These are phyloP conservation scores for Haliaeetus leucogaster DNA, from an alignment of 2,113 vertebrate species.

Conservation along the genomic window DNA sequence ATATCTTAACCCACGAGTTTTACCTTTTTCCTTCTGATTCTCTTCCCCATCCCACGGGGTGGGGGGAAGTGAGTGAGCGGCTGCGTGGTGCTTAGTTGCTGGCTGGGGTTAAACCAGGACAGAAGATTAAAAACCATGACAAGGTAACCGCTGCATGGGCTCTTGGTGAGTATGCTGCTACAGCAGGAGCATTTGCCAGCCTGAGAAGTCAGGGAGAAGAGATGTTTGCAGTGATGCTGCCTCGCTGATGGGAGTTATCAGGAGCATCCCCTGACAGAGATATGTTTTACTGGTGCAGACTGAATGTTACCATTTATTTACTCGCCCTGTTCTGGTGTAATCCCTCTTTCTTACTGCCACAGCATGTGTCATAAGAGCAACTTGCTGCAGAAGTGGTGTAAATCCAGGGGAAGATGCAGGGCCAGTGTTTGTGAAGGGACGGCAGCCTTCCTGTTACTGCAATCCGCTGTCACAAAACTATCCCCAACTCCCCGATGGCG, in stretches of 20 bases:
- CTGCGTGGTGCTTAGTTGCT: too few relatives aligned
- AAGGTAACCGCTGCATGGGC: background rate
- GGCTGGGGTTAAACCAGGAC: too few relatives aligned
- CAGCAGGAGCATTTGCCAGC: background rate
- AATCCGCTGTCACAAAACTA: accelerated
- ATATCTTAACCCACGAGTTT: too few relatives aligned
- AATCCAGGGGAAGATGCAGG: background rate
- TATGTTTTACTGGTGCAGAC: background rate
- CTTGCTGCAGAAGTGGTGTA: background rate
- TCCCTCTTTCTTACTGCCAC: background rate
- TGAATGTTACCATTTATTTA: background rate
- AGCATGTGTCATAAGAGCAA: background rate
- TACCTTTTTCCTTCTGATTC: too few relatives aligned
- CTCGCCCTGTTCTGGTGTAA: background rate
- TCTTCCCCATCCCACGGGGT: too few relatives aligned
- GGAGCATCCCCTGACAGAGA: background rate
- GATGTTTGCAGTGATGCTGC: background rate
- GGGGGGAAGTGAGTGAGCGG: too few relatives aligned
- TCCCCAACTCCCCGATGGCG: background rate
- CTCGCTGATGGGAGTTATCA: accelerated
- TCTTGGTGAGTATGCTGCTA: background rate
- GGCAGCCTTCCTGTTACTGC: accelerated
- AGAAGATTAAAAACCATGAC: background rate
- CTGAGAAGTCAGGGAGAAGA: background rate
- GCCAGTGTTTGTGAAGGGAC: accelerated